These are phyloP conservation scores for Pogoniulus pusillus DNA, from an alignment of 2,797 vertebrate genomes.

Conservation along the genomic window DNA sequence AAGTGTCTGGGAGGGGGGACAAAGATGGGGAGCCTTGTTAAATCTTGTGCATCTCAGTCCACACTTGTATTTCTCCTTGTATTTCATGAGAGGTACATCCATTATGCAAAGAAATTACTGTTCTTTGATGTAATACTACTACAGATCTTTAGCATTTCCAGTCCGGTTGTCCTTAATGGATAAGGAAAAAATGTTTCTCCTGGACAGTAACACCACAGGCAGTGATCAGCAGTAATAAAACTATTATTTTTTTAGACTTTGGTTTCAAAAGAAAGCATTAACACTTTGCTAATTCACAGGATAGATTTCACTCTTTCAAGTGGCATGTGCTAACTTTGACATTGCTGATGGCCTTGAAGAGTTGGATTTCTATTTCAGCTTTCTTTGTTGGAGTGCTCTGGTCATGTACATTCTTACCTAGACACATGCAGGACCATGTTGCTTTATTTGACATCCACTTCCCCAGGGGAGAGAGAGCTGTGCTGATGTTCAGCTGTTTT, in stretches of 20 bases:
- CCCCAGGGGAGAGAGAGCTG: background rate
- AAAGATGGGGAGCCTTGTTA: background rate
- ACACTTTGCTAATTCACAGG: background rate
- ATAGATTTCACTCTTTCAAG: background rate
- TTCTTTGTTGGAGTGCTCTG: background rate
- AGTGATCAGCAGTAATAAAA: background rate
- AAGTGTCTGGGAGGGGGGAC: background rate
- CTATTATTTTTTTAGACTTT: background rate
- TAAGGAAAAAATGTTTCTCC: background rate
- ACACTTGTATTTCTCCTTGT: background rate
- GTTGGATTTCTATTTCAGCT: background rate
- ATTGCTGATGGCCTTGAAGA: background rate
- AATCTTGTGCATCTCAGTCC: background rate
- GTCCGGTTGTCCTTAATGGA: background rate
- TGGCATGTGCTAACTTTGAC: background rate
- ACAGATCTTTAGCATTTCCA: background rate
- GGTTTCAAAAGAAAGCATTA: background rate
- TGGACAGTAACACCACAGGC: background rate
- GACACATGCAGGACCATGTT: background rate
- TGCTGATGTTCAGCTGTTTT: background rate
- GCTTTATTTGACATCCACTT: background rate
- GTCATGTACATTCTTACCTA: background rate
- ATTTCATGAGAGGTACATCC: background rate
- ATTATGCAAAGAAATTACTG: background rate
- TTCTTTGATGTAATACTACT: background rate